A percentile compares a stretch with the other conserved stretches of the same genome.
Evolutionary conservation across 2,113 vertebrate species (phyloP).

Genomic region (Scalopus aquaticus): DNA sequence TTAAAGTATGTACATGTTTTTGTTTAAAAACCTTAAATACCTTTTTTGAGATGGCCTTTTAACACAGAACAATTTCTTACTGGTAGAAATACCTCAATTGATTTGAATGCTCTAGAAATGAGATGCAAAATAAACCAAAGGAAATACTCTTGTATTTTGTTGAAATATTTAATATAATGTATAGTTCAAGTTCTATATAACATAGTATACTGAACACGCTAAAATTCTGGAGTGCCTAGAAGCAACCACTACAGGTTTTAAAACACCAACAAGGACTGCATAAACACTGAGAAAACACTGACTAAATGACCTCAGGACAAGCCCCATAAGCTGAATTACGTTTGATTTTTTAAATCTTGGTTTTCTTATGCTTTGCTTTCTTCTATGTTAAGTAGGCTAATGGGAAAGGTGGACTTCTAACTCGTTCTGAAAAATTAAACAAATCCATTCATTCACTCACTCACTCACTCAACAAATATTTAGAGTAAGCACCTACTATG

Average conservation of each 20-base stretch:
- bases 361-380: not conserved
- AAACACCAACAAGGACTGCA: not conserved
- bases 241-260: not conserved
- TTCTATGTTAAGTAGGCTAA: not conserved
- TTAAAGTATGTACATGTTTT: not conserved
- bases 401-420: not conserved
- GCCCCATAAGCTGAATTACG: not conserved
- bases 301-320: not conserved
- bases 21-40: not conserved
- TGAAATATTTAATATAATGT: conserved; percentile 10
- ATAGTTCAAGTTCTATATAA: not conserved
- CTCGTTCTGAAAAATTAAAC: conserved; percentile 25
- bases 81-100: not conserved
- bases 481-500: conserved; percentile 44
- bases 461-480: conserved; percentile 55
- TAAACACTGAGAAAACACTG: not conserved
- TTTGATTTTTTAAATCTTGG: not conserved
- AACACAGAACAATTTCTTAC: not conserved
- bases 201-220: not conserved
- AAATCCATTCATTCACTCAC: conserved; percentile 37
- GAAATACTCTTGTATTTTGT: not conserved
- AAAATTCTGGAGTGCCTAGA: not conserved
- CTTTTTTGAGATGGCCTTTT: not conserved
- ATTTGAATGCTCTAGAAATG: not conserved
- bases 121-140: conserved; percentile 31